These are phyloP conservation scores for Austrolebias charrua DNA, from an alignment of 2,797 vertebrate species.

Conservation along the genomic window DNA sequence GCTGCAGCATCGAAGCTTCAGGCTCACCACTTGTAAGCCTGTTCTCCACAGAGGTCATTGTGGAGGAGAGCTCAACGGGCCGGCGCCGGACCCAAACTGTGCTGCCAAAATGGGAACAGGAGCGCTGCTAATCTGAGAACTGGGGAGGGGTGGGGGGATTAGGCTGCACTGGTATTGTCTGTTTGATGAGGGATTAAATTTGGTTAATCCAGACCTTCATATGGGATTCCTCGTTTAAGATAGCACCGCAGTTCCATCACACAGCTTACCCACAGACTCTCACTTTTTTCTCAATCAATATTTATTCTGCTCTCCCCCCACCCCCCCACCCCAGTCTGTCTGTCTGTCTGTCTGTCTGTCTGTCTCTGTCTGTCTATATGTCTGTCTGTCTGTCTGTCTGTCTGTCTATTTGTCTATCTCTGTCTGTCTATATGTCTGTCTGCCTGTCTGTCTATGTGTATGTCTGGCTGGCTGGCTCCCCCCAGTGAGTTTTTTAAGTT, in stretches of 20 bases:
- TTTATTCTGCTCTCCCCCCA: conserved; percentile 47
- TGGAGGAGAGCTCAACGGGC: conserved; percentile 73
- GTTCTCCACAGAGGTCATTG: conserved; percentile 77
- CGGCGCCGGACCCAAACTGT: conserved; percentile 53
- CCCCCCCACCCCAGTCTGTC: conserved; percentile 24
- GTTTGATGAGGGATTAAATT: conserved; percentile 87
- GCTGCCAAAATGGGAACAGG: conserved; percentile 69
- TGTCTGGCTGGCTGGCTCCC: no score
- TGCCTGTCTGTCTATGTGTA: conserved; percentile 9
- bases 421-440: conserved; percentile 3
- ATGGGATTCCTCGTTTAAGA: conserved; percentile 84
- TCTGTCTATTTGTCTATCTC: not conserved
- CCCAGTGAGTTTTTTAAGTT: no score
- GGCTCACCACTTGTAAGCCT: conserved; percentile 51
- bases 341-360: conserved; percentile 29
- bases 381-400: no score
- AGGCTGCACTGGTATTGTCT: conserved; percentile 82
- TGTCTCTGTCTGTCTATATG: not conserved
- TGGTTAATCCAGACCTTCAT: conserved; percentile 84
- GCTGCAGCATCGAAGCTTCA: conserved; percentile 58
- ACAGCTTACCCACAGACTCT: conserved; percentile 67
- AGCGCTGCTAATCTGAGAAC: conserved; percentile 78
- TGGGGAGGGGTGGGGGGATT: conserved; percentile 68
- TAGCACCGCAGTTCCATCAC: conserved; percentile 75
- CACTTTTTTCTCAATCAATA: conserved; percentile 57